Percentiles rank a stretch among this genome's conserved stretches.
Conservation (phyloP, 2,888 invertebrate species). For the Plusia festucae region DNA sequence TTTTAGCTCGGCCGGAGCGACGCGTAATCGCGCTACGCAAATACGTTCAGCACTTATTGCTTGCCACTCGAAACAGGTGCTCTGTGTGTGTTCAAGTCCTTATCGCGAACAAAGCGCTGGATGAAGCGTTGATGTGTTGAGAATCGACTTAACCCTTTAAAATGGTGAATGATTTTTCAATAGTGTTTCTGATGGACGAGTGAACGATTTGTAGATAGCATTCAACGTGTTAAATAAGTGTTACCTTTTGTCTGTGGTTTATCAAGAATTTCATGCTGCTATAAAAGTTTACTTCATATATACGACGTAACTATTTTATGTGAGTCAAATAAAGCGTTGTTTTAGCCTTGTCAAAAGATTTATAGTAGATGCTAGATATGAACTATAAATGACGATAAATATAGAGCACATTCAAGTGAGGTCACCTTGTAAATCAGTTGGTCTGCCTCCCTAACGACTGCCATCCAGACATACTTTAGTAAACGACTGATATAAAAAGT, state of each 20-base stretch:
- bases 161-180: conserved; percentile 43
- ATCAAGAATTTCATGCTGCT: neutral
- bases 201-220: conserved; percentile 12
- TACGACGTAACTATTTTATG: neutral
- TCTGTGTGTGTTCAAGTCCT: conserved; percentile 79
- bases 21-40: conserved; percentile 85
- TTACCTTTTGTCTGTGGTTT: conserved; percentile 3
- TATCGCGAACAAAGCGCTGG: conserved; percentile 78
- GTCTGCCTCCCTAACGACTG: conserved; percentile 32
- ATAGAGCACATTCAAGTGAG: conserved; percentile 28
- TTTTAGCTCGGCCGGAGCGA: conserved; percentile 67
- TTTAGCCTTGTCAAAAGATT: conserved; percentile 33
- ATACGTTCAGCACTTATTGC: conserved; percentile 86
- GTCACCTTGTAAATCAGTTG: conserved; percentile 50
- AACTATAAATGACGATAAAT: conserved; percentile 43
- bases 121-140: conserved; percentile 69
- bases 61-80: conserved; percentile 81
- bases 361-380: conserved; percentile 34
- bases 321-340: conserved; percentile 29
- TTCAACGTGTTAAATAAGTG: conserved; percentile 4
- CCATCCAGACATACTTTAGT: conserved; percentile 49
- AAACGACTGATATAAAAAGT: conserved; percentile 46
- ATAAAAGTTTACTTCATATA: neutral
- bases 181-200: conserved; percentile 27
- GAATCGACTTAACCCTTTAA: conserved; percentile 67